Evolutionary conservation across 2,113 vertebrate genomes (phyloP), one percentile per base, ranked within the genome.

Genomic region (Pollachius pollachius): DNA sequence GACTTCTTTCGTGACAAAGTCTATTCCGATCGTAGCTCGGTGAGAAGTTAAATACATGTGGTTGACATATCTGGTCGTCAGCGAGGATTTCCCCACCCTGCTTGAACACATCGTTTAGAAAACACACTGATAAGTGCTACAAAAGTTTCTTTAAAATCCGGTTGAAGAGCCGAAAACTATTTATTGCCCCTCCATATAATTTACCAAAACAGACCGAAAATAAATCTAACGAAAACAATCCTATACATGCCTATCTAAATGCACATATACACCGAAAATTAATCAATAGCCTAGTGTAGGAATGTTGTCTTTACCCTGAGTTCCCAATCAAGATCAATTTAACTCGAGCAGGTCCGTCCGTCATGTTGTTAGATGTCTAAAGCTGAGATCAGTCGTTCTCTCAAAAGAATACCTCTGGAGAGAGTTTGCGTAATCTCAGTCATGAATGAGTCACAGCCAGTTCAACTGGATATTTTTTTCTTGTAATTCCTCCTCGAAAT

Each of bases 251-350:
- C 65, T 48, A 75, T 16, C 64, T 54, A 68, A 3, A 5, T 6
- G 41, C 52, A 23, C 25, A 65, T 9, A 48, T 9, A 48, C 41
- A 48, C 12, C 30, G 30, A 34, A 34, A 34, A 34, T 34, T 2
- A 3, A 34, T 34, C 4, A 34, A 34, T 34, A 34, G 30, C 30
- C 30, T 34, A 34, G 30, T 34, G 30, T 34, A 34, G 30, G 6
- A 34, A 34, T 34, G 30, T 34, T 34, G 72, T 89, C 8, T 75
- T 89, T 83, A 92, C 92, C 90, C 90, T 1, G 91, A 89, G 76
- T 81, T 88, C 59, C 92, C 92, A 23, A 92, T 84, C 58, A 92
- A 79, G 69, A 92, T 82, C 1, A 90, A 25, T 79, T 92, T 93
- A 64, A 92, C 62, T 7, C 80, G 83, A 1, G 75, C 60, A 0